A percentile compares a stretch with the other conserved stretches of the same genome.
These are phyloP conservation scores for Oscheius sp. DNA, from an alignment of 2,888 invertebrate species.

Conservation along the genomic window DNA sequence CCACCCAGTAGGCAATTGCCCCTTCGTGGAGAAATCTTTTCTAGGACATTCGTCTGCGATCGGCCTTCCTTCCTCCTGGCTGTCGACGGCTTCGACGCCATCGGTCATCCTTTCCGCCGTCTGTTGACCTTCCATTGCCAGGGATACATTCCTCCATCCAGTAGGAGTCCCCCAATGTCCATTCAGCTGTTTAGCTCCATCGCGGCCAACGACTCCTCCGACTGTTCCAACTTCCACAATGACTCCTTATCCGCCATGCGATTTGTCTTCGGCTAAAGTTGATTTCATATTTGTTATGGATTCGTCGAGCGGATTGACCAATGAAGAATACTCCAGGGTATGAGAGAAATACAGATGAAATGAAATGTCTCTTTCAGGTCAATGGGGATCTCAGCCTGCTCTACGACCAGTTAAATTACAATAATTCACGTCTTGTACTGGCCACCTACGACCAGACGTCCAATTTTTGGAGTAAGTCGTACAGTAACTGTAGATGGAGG, in stretches of 20 bases:
- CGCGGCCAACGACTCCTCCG: conserved; percentile 14
- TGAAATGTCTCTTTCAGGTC: not conserved
- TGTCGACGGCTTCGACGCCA: conserved; percentile 56
- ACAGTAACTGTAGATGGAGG: not conserved
- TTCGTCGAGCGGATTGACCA: conserved; percentile 38
- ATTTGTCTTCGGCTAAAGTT: conserved; percentile 35
- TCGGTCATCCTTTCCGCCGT: conserved; percentile 61
- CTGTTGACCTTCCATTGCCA: conserved; percentile 58
- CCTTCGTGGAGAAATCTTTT: not conserved
- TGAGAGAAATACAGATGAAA: not conserved
- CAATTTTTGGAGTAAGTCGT: not conserved
- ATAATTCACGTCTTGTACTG: conserved; percentile 18
- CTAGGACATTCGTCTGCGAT: conserved; percentile 53
- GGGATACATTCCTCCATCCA: conserved; percentile 41
- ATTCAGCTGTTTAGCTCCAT: not conserved
- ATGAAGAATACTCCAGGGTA: not conserved
- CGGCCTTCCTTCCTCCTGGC: conserved; percentile 49
- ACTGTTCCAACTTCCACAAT: conserved; percentile 21
- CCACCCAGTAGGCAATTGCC: conserved; percentile 35
- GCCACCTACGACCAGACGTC: conserved; percentile 43
- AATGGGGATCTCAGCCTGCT: not conserved
- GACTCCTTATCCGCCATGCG: conserved; percentile 38
- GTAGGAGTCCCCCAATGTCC: conserved; percentile 22
- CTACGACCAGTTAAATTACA: not conserved
- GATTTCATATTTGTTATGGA: conserved; percentile 51